phyloP scores from a whole-genome alignment of 1,140 invertebrate genomes.

The Pristionchus pacificus region DNA sequence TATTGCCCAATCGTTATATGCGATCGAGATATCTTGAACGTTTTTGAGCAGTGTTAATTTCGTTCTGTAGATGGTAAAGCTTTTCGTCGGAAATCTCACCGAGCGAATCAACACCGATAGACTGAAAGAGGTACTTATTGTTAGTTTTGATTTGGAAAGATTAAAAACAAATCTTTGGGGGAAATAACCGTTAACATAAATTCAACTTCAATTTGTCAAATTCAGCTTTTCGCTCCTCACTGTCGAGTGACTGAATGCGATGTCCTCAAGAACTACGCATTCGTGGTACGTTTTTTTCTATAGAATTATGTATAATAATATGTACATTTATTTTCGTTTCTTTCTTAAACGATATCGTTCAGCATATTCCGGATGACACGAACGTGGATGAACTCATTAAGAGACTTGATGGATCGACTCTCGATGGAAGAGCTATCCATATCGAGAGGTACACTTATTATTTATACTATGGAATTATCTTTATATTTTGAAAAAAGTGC shows the following conservation, averaged over 20 bases:
- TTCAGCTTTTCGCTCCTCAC: background rate
- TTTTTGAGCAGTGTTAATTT: no score
- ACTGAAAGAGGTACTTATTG: background rate
- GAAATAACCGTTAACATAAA: background rate
- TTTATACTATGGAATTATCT: no score
- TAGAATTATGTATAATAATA: no score
- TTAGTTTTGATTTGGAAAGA: no score
- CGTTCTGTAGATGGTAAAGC: background rate
- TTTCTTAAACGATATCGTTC: background rate
- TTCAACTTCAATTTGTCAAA: no score
- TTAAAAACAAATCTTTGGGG: no score
- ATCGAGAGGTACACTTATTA: background rate
- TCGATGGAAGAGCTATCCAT: background rate
- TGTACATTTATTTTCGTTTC: background rate
- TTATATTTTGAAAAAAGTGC: no score
- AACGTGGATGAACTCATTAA: background rate
- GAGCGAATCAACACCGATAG: background rate
- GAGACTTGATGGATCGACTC: background rate
- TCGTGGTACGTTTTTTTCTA: background rate
- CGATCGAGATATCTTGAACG: no score
- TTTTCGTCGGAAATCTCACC: background rate
- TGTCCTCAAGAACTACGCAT: background rate
- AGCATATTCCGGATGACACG: background rate
- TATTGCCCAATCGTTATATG: no score
- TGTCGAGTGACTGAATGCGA: background rate